Evolutionary conservation across 2,113 vertebrate species (phyloP), one percentile per base, ranked within the genome.

Genomic region (Trichomycterus rosablanca): DNA sequence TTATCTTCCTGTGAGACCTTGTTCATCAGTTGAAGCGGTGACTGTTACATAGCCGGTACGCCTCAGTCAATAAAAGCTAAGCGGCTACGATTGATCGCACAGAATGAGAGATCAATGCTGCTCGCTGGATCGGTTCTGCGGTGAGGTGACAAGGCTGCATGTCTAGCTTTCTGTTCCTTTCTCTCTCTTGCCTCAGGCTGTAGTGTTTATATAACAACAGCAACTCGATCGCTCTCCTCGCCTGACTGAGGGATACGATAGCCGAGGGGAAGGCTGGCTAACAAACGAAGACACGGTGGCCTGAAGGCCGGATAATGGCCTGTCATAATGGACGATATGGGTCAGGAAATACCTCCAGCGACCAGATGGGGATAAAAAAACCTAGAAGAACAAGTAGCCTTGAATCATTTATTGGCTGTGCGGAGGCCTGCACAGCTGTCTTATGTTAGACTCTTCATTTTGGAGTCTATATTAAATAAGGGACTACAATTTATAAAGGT

Each of bases 351-450:
- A 83, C 89, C 92, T 91, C 89, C 68, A 63, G 92, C 89, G 94
- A 88, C 87, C 85, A 84, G 78, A 81, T 7, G 83, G 56, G 10
- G 35, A 51, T 22, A 62, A 50, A 43, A 42, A 62, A 30, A 26
- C 18, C 62, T 80, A 76, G 83, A 86, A 88, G 84, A 86, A 86
- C 84, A 85, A 86, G 86, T 81, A 83, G 81, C 63, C 81, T 78
- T 95, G 93, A 93, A 97, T 97, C 92, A 96, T 97, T 97, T 92
- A 94, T 95, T 88, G 81, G 78, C 79, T 79, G 83, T 63, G 76
- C 74, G 80, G 88, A 83, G 80, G 72, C 76, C 86, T 79, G 80
- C 81, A 70, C 89, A 86, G 81, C 81, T 83, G 85, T 85, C 93
- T 94, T 88, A 89, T 90, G 91, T 80, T 88, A 82, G 86, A 81